Evolutionary conservation across 2,113 vertebrate genomes (phyloP).

Genomic region (Pachyramphus minor): DNA sequence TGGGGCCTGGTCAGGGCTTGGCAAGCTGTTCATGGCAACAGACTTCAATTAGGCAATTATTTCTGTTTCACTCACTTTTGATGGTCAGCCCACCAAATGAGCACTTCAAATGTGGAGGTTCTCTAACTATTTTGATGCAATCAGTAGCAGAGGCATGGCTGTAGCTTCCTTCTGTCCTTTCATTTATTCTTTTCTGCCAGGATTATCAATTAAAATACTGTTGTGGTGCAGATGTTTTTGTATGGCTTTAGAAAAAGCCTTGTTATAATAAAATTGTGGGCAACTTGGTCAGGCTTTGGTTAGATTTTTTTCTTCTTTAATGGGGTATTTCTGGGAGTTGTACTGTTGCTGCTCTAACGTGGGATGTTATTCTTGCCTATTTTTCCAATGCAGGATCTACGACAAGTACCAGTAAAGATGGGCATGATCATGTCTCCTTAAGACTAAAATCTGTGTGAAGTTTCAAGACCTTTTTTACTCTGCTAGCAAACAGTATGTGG

Average conservation of each 20-base stretch:
- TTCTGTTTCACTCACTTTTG: not conserved
- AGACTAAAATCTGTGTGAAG: not conserved
- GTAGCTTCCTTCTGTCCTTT: not conserved
- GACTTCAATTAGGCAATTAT: not conserved
- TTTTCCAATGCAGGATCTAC: not conserved
- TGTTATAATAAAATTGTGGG: not conserved
- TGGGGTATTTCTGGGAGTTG: not conserved
- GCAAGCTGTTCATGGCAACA: not conserved
- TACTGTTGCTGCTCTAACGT: not conserved
- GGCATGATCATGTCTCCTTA: not conserved
- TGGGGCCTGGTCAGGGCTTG: not conserved
- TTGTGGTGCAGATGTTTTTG: not conserved
- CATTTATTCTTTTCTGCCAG: not conserved
- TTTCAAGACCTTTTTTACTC: not conserved
- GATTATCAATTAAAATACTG: not conserved
- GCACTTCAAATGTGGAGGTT: not conserved
- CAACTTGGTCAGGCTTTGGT: not conserved
- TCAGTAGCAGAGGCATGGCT: not conserved
- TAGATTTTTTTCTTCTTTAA: not conserved
- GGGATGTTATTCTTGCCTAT: not conserved
- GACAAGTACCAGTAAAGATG: not conserved
- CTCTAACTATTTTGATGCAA: not conserved
- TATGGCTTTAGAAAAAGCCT: not conserved
- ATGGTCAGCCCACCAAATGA: not conserved
- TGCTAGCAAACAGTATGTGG: not conserved